Conservation (phyloP, 2,888 invertebrate species). For the Tetanocera ferruginea region DNA sequence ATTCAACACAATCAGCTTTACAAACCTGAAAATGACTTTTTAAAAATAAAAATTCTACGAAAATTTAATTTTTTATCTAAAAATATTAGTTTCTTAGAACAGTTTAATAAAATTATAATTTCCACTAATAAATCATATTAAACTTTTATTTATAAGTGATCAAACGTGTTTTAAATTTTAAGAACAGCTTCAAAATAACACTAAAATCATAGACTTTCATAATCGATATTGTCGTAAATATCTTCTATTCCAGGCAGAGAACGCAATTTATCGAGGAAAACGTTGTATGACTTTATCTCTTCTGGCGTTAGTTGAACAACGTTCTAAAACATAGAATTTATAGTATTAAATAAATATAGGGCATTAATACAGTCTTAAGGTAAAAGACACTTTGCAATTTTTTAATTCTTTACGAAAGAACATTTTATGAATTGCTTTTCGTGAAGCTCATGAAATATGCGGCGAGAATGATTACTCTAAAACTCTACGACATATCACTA, state of each 20-base stretch:
- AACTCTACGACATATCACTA: neutral
- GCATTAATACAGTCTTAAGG: neutral
- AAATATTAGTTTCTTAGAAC: neutral
- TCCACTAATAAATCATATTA: too few species aligned
- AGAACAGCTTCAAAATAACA: too few species aligned
- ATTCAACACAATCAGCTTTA: too few species aligned
- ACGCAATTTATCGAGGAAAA: constrained; percentile 72
- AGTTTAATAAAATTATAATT: too few species aligned
- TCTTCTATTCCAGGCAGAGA: constrained; percentile 74
- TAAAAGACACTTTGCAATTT: neutral
- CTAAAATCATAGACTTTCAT: neutral
- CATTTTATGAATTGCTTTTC: neutral
- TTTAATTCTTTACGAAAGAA: neutral
- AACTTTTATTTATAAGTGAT: too few species aligned
- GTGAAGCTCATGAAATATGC: neutral
- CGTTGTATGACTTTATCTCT: constrained; percentile 70
- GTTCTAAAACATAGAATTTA: constrained; percentile 69
- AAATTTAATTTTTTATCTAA: neutral
- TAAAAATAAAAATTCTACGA: neutral
- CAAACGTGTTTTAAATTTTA: too few species aligned
- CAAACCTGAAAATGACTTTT: neutral
- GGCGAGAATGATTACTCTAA: neutral
- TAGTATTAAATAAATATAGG: neutral
- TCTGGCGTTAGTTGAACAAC: constrained; percentile 71
- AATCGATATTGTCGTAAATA: constrained; percentile 73